phyloP scores from a whole-genome alignment of 35 echinoderm and acorn worm genomes.

The Anneissia japonica region DNA sequence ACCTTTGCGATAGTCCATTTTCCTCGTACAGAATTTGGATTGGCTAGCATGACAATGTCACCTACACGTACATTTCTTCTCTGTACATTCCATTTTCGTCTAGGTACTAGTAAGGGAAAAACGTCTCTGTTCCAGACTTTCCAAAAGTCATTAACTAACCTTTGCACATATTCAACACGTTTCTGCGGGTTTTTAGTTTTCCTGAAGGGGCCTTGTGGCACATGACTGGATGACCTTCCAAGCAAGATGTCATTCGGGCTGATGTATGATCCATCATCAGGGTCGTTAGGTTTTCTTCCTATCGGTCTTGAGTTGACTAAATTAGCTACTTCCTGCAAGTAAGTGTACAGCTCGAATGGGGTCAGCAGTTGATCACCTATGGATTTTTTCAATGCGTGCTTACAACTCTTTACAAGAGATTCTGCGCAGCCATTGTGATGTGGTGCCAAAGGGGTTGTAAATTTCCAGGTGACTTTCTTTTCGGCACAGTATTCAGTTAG shows the following conservation, averaged over 20 bases:
- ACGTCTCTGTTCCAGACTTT: neutral
- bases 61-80: neutral
- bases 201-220: neutral
- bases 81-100: neutral
- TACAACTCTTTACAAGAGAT: neutral
- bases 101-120: neutral
- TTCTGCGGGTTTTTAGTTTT: neutral
- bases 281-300: neutral
- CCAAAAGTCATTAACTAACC: neutral
- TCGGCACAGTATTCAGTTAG: neutral
- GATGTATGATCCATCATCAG: neutral
- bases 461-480: neutral
- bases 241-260: slow-evolving; percentile 1
- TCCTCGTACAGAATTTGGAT: neutral
- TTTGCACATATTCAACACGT: neutral
- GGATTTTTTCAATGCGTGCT: neutral
- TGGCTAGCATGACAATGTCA: neutral
- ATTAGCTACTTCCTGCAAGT: neutral
- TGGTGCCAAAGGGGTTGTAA: neutral
- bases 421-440: slow-evolving; percentile 6
- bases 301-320: neutral
- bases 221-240: neutral
- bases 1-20: neutral
- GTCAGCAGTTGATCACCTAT: neutral
- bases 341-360: slow-evolving; percentile 1